Conservation (phyloP, 2,113 vertebrate genomes). For the Bos taurus region DNA sequence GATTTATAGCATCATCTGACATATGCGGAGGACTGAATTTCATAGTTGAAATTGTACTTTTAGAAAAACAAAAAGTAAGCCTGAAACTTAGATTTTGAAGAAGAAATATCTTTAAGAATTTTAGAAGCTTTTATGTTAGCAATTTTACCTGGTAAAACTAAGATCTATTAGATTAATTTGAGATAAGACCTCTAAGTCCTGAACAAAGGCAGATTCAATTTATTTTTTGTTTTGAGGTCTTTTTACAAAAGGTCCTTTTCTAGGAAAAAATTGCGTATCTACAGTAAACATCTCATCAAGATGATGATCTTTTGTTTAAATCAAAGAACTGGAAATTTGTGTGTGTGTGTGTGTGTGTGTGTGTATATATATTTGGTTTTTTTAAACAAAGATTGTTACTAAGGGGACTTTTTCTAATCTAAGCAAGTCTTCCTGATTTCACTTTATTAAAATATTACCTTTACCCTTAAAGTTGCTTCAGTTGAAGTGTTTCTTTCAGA, state of each 20-base stretch:
- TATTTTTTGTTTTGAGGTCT: background rate
- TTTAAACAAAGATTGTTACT: background rate
- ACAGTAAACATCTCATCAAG: background rate
- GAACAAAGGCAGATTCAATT: background rate
- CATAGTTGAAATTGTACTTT: background rate
- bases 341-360: too few relatives aligned
- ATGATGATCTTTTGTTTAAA: constrained; percentile 3
- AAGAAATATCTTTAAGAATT: background rate
- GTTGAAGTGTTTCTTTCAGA: constrained; percentile 23
- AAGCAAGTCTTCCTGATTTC: constrained; percentile 27
- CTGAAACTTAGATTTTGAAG: background rate
- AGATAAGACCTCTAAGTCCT: background rate
- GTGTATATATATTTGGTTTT: background rate
- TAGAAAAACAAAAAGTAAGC: background rate
- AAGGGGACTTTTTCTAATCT: background rate
- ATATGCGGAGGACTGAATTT: background rate
- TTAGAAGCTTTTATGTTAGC: background rate
- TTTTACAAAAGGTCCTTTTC: background rate
- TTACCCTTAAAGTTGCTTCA: background rate
- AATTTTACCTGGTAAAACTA: background rate
- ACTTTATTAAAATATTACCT: background rate
- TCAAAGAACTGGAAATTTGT: background rate
- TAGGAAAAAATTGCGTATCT: background rate
- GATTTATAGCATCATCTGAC: background rate
- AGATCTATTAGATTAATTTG: background rate